Percentiles rank a stretch among this genome's conserved stretches.
These are phyloP conservation scores for Zalophus californianus DNA, from an alignment of 2,797 vertebrate species.

Conservation along the genomic window DNA sequence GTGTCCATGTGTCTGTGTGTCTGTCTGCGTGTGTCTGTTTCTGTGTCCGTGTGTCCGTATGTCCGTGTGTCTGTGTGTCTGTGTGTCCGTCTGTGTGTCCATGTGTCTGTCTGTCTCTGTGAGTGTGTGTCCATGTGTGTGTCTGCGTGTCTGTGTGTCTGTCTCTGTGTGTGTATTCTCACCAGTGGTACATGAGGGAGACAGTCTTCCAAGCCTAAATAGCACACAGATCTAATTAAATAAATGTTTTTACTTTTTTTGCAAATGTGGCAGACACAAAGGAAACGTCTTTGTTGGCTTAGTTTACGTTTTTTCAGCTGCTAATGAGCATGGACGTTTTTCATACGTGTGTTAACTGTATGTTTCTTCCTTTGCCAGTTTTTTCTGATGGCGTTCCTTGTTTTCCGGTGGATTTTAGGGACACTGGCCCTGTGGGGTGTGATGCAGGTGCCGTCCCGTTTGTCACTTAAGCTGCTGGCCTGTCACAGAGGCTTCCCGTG, in stretches of 20 bases:
- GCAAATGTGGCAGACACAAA: not conserved
- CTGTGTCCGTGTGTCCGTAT: too few relatives aligned
- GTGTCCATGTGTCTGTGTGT: too few relatives aligned
- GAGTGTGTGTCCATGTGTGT: not conserved
- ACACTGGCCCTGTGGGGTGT: not conserved
- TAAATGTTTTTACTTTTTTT: not conserved
- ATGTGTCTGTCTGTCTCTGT: not conserved
- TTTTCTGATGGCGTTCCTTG: not conserved
- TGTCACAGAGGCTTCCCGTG: accelerated
- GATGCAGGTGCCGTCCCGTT: not conserved
- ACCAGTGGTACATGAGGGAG: not conserved
- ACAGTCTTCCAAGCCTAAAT: not conserved
- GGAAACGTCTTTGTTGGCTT: not conserved
- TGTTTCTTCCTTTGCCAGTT: not conserved
- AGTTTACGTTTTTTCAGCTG: not conserved
- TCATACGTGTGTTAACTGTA: not conserved
- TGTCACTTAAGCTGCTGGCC: not conserved
- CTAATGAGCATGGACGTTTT: not conserved
- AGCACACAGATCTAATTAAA: not conserved
- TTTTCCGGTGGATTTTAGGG: not conserved
- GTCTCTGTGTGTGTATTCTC: too few relatives aligned
- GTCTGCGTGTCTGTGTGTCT: not conserved
- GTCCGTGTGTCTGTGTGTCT: too few relatives aligned
- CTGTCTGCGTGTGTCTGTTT: too few relatives aligned
- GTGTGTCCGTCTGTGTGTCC: too few relatives aligned